phyloP scores from a whole-genome alignment of 2,113 vertebrate genomes.

The Camelus dromedarius region DNA sequence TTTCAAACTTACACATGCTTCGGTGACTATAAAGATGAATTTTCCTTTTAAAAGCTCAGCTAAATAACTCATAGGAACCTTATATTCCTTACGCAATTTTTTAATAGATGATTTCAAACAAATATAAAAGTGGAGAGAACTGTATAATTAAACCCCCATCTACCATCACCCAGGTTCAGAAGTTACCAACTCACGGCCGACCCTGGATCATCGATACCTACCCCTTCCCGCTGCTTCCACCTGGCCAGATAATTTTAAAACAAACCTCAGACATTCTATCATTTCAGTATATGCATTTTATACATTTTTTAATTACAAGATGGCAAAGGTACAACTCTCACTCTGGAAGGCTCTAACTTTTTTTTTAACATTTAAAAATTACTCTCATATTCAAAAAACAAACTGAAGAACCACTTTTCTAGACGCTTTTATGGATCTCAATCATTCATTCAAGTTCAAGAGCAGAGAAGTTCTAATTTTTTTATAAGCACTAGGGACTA shows the following conservation, averaged over 20 bases:
- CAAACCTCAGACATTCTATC: neutral
- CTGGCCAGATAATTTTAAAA: neutral
- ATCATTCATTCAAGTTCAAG: neutral
- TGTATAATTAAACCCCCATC: neutral
- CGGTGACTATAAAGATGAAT: neutral
- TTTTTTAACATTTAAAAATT: conserved; percentile 16
- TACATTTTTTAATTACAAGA: neutral
- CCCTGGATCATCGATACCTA: neutral
- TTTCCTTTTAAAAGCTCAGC: neutral
- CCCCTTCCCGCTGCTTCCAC: neutral
- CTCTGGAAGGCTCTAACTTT: neutral
- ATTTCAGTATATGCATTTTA: neutral
- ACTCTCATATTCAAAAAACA: neutral
- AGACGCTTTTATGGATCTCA: neutral
- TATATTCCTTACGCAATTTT: neutral
- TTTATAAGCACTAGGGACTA: conserved; percentile 11
- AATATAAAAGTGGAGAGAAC: neutral
- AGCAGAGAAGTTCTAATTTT: conserved; percentile 11
- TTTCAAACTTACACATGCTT: neutral
- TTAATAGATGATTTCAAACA: neutral
- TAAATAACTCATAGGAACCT: neutral
- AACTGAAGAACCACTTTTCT: conserved; percentile 3
- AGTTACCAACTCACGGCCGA: neutral
- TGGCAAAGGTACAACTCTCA: neutral
- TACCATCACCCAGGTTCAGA: neutral